Evolutionary conservation across 2,797 vertebrate genomes (phyloP), one percentile per base, ranked within the genome.

Genomic region (Threskiornis aethiopicus): DNA sequence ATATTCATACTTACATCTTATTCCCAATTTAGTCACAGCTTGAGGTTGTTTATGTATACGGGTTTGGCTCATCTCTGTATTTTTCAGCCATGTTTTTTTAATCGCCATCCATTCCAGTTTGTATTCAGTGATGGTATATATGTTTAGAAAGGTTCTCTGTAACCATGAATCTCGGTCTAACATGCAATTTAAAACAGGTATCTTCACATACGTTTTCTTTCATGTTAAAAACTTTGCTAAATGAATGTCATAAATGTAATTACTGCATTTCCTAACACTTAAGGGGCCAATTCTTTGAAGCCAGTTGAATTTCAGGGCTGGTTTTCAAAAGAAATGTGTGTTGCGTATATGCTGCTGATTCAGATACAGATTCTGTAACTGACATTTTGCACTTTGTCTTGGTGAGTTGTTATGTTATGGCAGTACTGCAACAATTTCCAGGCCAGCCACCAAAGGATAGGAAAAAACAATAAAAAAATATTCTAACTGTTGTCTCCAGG

Each of bases 11-110:
- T 87, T 80, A 33, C 21, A 42, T 89, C 64, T 71, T 21, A 4
- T 83, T 93, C 66, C 55, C 31, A 47, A 37, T 81, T 92, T 80
- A 89, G 87, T 90, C 92, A 91, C 47, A 84, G 62, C 73, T 88
- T 93, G 83, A 55, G 72, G 64, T 93, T 75, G 19, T 87, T 93
- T 61, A 61, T 84, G 58, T 62, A 3, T 42, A 61, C 82, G 16
- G 35, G 20, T 88, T 94, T 95, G 73, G 89, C 65, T 96, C 93
- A 96, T 75, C 61, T 77, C 1, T 6, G 12, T 28, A 4, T 80
- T 90, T 97, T 94, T 80, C 83, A 75, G 46, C 37, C 37, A 8
- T 9, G 1, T 61, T 82, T 93, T 88, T 88, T 91, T 37, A 58
- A 55, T 62, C 47, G 8, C 8, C n/a, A 71, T 85, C 49, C 57